A percentile compares a stretch with the other conserved stretches of the same genome.
Conservation (phyloP, 2,113 vertebrate species). For the Hylia prasina region DNA sequence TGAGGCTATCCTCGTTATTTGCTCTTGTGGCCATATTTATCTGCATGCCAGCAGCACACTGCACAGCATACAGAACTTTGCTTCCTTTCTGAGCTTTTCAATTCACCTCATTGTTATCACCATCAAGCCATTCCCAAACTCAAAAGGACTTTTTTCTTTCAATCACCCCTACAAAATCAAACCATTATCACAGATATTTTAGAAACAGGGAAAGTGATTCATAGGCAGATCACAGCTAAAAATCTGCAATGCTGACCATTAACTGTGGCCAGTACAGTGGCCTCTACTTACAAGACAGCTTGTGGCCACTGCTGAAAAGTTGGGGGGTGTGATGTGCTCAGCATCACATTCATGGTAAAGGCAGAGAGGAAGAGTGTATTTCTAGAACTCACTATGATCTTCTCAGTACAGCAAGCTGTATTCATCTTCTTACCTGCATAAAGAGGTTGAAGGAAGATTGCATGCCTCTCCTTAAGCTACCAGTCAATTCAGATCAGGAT, state of each 20-base stretch:
- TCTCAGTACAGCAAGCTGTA: not conserved
- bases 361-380: not conserved
- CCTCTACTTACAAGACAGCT: not conserved
- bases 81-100: slow-evolving; percentile 22
- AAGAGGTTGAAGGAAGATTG: not conserved
- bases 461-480: not conserved
- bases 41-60: not conserved
- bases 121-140: not conserved
- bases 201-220: not conserved
- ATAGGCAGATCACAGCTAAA: not conserved
- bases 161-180: not conserved
- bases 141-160: slow-evolving; percentile 42
- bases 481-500: not conserved
- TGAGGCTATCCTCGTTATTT: not conserved
- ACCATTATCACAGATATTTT: not conserved
- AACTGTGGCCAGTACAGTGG: not conserved
- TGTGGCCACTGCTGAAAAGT: not conserved
- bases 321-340: not conserved
- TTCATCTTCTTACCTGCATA: not conserved
- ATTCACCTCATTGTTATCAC: not conserved
- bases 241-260: not conserved
- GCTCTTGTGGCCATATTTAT: not conserved
- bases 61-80: not conserved
- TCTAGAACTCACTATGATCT: not conserved
- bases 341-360: not conserved